Evolutionary conservation across 2,888 invertebrate genomes (phyloP).

Genomic region (Drosophila kambysellisi): DNA sequence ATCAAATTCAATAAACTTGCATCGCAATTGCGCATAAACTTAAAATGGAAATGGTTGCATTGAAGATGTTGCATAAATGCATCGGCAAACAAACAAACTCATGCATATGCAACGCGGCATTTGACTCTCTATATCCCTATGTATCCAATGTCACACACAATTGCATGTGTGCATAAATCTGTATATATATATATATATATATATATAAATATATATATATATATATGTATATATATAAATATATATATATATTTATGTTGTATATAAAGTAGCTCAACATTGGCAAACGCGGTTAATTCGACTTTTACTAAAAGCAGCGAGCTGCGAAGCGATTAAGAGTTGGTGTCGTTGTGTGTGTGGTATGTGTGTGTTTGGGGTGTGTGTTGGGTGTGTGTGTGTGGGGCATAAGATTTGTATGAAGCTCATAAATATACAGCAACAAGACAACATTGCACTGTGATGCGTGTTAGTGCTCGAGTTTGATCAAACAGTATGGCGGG

Average conservation of each 20-base stretch:
- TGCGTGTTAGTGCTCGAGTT: conserved; percentile 55
- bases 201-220: neutral
- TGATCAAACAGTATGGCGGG: conserved; percentile 70
- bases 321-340: conserved; percentile 5
- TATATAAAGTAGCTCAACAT: conserved; percentile 48
- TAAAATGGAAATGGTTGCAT: conserved; percentile 51
- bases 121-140: conserved; percentile 24
- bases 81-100: conserved; percentile 37
- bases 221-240: neutral
- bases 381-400: neutral
- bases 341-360: too few relatives aligned
- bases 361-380: neutral
- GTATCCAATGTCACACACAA: conserved; percentile 6
- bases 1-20: conserved; percentile 73
- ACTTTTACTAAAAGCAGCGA: conserved; percentile 33
- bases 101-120: conserved; percentile 54
- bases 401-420: conserved; percentile 15
- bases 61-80: conserved; percentile 59
- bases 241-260: neutral
- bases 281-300: conserved; percentile 57
- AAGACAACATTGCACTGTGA: conserved; percentile 43
- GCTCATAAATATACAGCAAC: conserved; percentile 75
- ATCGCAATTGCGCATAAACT: conserved; percentile 68
- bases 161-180: neutral
- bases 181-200: neutral